phyloP scores from a whole-genome alignment of 2,888 invertebrate genomes.

The Willowsia nigromaculata region DNA sequence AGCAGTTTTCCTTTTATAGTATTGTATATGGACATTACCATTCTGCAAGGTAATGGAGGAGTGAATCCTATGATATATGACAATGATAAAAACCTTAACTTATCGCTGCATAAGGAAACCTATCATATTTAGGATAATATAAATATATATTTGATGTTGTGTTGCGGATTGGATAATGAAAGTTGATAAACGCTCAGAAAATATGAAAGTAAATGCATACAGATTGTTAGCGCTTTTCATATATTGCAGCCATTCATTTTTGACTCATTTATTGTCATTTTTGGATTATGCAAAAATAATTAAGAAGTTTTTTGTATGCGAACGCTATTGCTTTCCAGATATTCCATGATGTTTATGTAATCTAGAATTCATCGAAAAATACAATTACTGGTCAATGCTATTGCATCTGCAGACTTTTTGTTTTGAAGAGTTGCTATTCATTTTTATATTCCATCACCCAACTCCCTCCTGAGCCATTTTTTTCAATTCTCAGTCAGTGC shows the following conservation, averaged over 20 bases:
- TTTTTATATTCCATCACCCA: background rate
- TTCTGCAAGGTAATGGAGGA: background rate
- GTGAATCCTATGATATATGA: background rate
- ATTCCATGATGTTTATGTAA: background rate
- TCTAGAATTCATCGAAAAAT: background rate
- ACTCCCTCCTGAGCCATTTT: background rate
- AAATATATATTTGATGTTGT: no score
- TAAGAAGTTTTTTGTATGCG: background rate
- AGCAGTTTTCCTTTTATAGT: background rate
- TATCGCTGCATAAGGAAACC: no score
- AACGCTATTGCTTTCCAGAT: background rate
- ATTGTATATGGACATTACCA: background rate
- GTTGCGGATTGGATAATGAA: background rate
- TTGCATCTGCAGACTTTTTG: background rate
- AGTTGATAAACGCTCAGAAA: background rate
- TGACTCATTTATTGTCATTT: conserved; percentile 1
- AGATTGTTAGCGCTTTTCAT: background rate
- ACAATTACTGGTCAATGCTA: background rate
- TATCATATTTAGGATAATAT: no score
- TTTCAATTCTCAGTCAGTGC: background rate
- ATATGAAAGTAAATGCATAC: background rate
- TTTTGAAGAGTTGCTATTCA: background rate
- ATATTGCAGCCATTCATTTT: background rate
- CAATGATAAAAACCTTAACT: background rate
- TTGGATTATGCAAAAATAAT: background rate